These are phyloP conservation scores for Neoaliturus tenellus DNA, from an alignment of 2,888 invertebrate species.

Conservation along the genomic window DNA sequence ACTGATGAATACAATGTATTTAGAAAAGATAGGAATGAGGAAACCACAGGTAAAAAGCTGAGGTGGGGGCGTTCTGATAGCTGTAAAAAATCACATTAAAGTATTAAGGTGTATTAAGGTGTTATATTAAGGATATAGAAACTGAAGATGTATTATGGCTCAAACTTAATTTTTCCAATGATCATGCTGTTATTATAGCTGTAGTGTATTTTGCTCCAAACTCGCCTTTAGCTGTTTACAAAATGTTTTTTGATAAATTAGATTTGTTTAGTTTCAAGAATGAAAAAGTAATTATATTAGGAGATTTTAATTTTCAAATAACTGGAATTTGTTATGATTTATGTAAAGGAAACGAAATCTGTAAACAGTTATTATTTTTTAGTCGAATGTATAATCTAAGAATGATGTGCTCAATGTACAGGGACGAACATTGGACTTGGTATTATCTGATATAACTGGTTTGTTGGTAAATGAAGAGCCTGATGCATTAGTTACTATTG, in stretches of 20 bases:
- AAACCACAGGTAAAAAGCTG: background rate
- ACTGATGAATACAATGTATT: background rate
- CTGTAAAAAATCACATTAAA: background rate
- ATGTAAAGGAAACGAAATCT: background rate
- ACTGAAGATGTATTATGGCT: background rate
- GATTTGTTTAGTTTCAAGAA: background rate
- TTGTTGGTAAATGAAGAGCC: background rate
- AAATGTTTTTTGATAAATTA: background rate
- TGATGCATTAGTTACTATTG: background rate
- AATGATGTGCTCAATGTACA: slow-evolving; percentile 6
- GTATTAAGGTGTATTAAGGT: too few species aligned
- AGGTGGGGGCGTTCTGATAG: background rate
- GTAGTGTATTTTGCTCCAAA: slow-evolving; percentile 7
- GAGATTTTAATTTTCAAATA: slow-evolving; percentile 17
- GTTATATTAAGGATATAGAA: background rate
- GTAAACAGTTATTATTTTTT: slow-evolving; percentile 29
- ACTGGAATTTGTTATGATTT: background rate
- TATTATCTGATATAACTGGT: background rate
- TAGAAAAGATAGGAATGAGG: slow-evolving; percentile 1
- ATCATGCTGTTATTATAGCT: background rate
- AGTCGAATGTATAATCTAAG: background rate
- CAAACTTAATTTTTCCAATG: background rate
- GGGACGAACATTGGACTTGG: slow-evolving; percentile 16
- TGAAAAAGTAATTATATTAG: background rate
- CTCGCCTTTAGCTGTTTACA: background rate